phyloP scores from a whole-genome alignment of 2,888 invertebrate species.

The Erannis defoliaria region DNA sequence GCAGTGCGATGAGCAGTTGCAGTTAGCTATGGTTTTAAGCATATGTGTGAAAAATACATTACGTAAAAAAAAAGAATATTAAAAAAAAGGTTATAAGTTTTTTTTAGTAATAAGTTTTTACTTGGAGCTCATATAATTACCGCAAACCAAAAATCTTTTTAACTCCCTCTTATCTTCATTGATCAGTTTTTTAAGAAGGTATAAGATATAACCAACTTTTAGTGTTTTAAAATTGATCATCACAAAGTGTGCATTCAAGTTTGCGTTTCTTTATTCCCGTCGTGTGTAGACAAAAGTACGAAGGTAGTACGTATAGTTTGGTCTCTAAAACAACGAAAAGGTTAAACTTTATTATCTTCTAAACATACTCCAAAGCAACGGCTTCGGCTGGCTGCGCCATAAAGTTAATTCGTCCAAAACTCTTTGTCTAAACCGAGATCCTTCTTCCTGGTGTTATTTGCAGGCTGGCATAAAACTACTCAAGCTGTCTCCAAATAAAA shows the following conservation, averaged over 20 bases:
- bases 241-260: background rate
- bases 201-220: no score
- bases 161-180: no score
- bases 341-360: constrained; percentile 38
- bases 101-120: no score
- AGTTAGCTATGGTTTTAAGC: no score
- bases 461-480: constrained; percentile 35
- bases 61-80: no score
- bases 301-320: constrained; percentile 13
- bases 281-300: constrained; percentile 5
- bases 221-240: background rate
- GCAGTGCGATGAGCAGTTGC: no score
- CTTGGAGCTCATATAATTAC: no score
- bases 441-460: constrained; percentile 56
- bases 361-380: constrained; percentile 18
- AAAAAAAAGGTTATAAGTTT: no score
- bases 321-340: constrained; percentile 34
- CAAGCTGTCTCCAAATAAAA: constrained; percentile 38
- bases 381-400: constrained; percentile 43
- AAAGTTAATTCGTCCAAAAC: constrained; percentile 55
- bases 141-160: no score
- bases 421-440: constrained; percentile 53
- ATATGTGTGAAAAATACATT: no score
- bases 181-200: no score
- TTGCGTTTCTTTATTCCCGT: background rate